A percentile compares a stretch with the other conserved stretches of the same genome.
These are phyloP conservation scores for Dicroscelio sp. DNA, from an alignment of 2,888 invertebrate species.

Conservation along the genomic window DNA sequence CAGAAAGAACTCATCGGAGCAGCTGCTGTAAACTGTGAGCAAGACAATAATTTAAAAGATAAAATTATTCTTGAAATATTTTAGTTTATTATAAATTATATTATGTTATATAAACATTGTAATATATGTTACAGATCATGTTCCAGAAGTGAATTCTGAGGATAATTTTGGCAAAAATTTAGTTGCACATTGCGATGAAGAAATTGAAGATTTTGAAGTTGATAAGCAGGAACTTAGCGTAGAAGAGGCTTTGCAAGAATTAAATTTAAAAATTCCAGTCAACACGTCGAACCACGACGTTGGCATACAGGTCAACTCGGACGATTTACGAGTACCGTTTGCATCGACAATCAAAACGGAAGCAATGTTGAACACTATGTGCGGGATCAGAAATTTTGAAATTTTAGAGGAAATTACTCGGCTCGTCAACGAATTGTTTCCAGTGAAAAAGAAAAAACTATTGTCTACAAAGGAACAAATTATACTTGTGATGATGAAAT, in stretches of 20 bases:
- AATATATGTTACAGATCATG: no score
- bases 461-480: conserved; percentile 39
- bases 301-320: conserved; percentile 14
- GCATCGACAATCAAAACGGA: conserved; percentile 30
- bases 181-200: background rate
- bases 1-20: no score
- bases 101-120: no score
- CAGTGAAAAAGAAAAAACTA: conserved; percentile 11
- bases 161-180: background rate
- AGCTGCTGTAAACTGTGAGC: no score
- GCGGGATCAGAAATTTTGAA: conserved; percentile 33
- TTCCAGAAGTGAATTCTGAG: background rate
- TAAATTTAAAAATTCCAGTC: background rate
- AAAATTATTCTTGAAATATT: no score
- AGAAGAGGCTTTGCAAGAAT: background rate
- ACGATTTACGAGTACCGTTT: background rate
- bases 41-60: no score
- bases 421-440: conserved; percentile 26
- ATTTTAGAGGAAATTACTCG: conserved; percentile 12
- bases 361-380: conserved; percentile 2
- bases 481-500: background rate
- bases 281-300: background rate
- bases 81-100: background rate
- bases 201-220: background rate
- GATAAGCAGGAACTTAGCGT: background rate